Percentiles rank a stretch among this genome's conserved stretches.
Conservation (phyloP, 2,888 invertebrate genomes). For the Crepidodera aurea region DNA sequence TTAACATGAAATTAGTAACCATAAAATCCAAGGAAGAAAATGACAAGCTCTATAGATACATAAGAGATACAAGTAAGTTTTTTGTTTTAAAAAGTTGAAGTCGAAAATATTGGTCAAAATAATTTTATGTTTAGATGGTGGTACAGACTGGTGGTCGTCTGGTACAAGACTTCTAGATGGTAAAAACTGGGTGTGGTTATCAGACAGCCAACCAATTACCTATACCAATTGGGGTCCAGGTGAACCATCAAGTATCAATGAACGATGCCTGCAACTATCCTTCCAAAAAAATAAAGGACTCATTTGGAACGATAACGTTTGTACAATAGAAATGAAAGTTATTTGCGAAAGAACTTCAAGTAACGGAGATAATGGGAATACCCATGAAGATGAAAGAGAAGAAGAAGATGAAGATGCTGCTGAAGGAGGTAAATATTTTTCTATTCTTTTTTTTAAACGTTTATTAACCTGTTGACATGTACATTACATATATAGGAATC, state of each 20-base stretch:
- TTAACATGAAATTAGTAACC: conserved; percentile 9
- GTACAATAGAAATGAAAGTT: neutral
- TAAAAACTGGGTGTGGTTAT: conserved; percentile 28
- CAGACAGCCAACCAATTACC: conserved; percentile 5
- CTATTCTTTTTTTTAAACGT: too few relatives aligned
- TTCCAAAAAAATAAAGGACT: conserved; percentile 19
- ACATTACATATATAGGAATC: too few relatives aligned
- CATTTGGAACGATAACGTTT: conserved; percentile 26
- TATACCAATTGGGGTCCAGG: conserved; percentile 31
- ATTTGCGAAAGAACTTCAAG: conserved; percentile 25
- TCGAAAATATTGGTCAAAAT: too few relatives aligned
- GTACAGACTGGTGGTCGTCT: conserved; percentile 27
- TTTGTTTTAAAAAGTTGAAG: neutral
- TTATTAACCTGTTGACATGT: too few relatives aligned
- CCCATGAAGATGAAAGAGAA: neutral
- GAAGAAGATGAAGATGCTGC: neutral
- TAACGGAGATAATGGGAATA: neutral
- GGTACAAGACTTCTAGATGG: conserved; percentile 30
- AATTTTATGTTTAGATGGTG: conserved; percentile 17
- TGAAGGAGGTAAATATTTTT: neutral
- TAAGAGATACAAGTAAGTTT: conserved; percentile 17
- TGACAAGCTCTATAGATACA: conserved; percentile 4
- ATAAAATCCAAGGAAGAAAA: conserved; percentile 18
- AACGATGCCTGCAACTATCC: conserved; percentile 18
- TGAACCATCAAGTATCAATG: conserved; percentile 19